Percentiles rank a stretch among this genome's conserved stretches.
phyloP scores from a whole-genome alignment of 2,888 invertebrate species.

The Andricus quercusramuli region DNA sequence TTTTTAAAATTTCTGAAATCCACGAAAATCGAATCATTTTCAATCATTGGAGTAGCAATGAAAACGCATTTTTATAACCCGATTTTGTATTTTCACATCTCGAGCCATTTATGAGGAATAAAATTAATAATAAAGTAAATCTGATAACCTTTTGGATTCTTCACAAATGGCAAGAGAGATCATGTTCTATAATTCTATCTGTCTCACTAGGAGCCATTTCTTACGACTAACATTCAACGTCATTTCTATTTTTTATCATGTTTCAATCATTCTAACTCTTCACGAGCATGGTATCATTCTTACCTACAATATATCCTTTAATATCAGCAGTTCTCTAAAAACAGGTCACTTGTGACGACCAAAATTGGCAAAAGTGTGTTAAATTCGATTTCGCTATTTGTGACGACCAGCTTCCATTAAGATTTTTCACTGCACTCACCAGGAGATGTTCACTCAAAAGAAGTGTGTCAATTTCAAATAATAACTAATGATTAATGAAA shows the following conservation, averaged over 20 bases:
- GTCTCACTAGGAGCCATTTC: neutral
- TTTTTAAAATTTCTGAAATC: constrained; percentile 7
- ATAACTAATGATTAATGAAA: no score
- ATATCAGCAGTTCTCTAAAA: neutral
- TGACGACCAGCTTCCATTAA: no score
- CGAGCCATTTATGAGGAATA: neutral
- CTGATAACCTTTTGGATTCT: neutral
- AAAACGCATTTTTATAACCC: constrained; percentile 2
- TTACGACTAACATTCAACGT: neutral
- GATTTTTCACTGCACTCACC: no score
- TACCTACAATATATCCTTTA: constrained; percentile 8
- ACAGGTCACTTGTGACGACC: neutral
- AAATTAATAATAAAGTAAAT: neutral
- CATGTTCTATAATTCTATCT: neutral
- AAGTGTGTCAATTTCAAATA: no score
- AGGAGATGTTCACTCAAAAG: no score
- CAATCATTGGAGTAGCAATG: constrained; percentile 17
- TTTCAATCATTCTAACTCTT: constrained; percentile 22
- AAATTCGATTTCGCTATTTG: no score
- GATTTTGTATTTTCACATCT: neutral
- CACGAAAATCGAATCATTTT: constrained; percentile 5
- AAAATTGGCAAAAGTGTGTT: neutral
- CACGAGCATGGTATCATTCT: constrained; percentile 32
- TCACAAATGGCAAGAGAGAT: neutral
- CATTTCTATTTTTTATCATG: constrained; percentile 19